Base-by-base conservation (phyloP, 1,140 invertebrate genomes). In the Hylaeus volcanicus region DNA sequence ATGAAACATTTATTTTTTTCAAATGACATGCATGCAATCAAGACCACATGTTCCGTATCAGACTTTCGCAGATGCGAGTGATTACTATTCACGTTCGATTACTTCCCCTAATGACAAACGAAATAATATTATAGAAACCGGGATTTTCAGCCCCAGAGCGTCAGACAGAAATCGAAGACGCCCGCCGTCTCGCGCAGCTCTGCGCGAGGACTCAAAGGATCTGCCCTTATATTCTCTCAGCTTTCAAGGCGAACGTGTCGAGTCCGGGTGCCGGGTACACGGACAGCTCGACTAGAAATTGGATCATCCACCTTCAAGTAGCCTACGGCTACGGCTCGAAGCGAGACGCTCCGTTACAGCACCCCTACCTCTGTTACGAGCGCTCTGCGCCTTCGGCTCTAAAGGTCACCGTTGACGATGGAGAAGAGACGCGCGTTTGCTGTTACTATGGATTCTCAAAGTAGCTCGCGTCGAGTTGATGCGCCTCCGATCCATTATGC, bases 401-500 rank as follows among this genome's bases (percentile, higher is more conserved):
- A 86, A 86, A 86, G 83, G 84, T 86, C 85, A 86, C 41, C 69
- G 51, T 53, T 63, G 75, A 82, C 76, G 81, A 15, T 61, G 55
- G 43, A 69, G 58, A 58, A 81, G 64, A 75, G 56, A 77, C 71
- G 71, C 71, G 71, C 37, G 51, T 51, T 66, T 51, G 78, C 74
- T 53, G 55, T 71, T 65, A 63, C 64, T 43, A 51, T 69, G 39
- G 58, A 80, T 51, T 75, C 64, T 70, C 71, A 79, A 77, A 78
- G 76, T 73, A 68, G 48, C 64, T 72, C 55, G n/a, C 61, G 68
- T 81, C 37, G 69, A 74, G 51, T 41, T 55, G 80, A 86, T 84
- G 83, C 68, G 72, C 84, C 85, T 86, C 65, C 55, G 71, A 72
- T 63, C 48, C 48, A 74, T 87, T 87, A 87, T 77, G 85, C 84